Evolutionary conservation across 2,888 invertebrate species (phyloP).

Genomic region (Diabrotica balteata): DNA sequence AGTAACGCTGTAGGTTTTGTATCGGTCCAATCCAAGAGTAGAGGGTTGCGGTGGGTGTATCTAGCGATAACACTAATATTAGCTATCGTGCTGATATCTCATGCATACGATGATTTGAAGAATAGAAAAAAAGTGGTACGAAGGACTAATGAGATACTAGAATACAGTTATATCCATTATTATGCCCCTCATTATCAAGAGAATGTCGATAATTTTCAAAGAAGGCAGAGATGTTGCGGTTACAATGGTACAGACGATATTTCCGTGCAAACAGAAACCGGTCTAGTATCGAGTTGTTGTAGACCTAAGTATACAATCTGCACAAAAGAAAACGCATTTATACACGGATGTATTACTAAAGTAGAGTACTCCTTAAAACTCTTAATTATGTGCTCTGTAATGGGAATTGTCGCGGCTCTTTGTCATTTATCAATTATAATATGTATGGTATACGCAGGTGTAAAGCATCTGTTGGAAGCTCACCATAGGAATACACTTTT

Average conservation of each 20-base stretch:
- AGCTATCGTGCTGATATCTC: neutral
- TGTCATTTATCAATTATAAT: slow-evolving; percentile 3
- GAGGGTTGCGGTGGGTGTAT: slow-evolving; percentile 15
- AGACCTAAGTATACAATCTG: slow-evolving; percentile 14
- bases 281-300: slow-evolving; percentile 23
- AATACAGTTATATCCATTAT: slow-evolving; percentile 3
- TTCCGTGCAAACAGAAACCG: slow-evolving; percentile 6
- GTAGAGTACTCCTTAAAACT: slow-evolving; percentile 3
- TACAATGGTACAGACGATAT: slow-evolving; percentile 11
- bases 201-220: slow-evolving; percentile 22
- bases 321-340: slow-evolving; percentile 4
- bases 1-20: slow-evolving; percentile 4
- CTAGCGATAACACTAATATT: slow-evolving; percentile 2
- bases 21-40: slow-evolving; percentile 11
- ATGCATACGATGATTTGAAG: neutral
- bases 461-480: slow-evolving; percentile 11
- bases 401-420: slow-evolving; percentile 11
- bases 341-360: slow-evolving; percentile 14
- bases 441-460: slow-evolving; percentile 1
- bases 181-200: neutral
- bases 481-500: neutral
- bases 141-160: neutral
- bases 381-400: slow-evolving; percentile 5
- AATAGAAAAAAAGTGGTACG: neutral
- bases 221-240: slow-evolving; percentile 23